Evolutionary conservation across 1,140 invertebrate species (phyloP), one percentile per base, ranked within the genome.

Genomic region (Gryon sp.): DNA sequence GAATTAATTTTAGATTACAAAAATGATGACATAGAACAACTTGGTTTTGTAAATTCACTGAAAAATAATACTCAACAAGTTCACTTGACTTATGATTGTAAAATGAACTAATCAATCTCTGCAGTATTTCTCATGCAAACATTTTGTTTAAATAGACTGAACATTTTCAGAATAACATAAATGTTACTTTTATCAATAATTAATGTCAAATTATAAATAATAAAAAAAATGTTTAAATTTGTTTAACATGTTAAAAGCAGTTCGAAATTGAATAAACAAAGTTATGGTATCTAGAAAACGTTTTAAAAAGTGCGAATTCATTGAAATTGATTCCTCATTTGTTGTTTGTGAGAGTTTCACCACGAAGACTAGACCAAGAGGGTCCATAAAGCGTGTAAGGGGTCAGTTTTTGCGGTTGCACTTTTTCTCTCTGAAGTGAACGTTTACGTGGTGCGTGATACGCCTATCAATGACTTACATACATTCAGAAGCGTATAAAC

Each of bases 381-480:
- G 62, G 41, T 40, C 57, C 20, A 40, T 36, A n/a, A 55, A 41
- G 28, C 36, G 36, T 43, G 55, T 36, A 59, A 78, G 57, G 46
- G 70, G 46, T 63, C 50, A 69, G 68, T 79, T 77, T 80, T 77
- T 77, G 78, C 48, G 36, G 2, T 9, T 40, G 16, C n/a, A 19
- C 11, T 63, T 55, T 50, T 76, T 76, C 62, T n/a, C n/a, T n/a
- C n/a, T 26, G 12, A 65, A 76, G 50, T 34, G 60, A 63, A 66
- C 73, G 59, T 63, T 57, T 50, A 36, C 28, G 70, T 45, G 62
- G 81, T 43, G 57, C 77, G 77, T 81, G 80, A 83, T 78, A 78
- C 75, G 79, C 79, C 79, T 84, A 50, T 30, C 79, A 80, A 84
- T 84, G 74, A 46, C 48, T 41, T 66, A 73, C 41, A 48, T 53